Evolutionary conservation across 1,140 invertebrate species (phyloP), one percentile per base, ranked within the genome.

Genomic region (Daktulosphaira vitifoliae): DNA sequence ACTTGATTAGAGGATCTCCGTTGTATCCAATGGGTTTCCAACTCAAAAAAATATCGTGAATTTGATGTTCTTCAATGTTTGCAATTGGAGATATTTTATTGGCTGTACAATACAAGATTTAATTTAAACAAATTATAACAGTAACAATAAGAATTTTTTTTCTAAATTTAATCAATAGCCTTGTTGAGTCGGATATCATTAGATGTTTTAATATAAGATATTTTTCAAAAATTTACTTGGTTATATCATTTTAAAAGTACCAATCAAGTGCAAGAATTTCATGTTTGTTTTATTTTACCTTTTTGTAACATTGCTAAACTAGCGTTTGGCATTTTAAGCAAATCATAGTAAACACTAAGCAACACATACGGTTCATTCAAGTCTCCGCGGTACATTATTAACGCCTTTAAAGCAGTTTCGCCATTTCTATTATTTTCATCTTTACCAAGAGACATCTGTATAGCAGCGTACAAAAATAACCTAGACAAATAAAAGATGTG

Each of bases 391-490:
- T 16, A 29, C 56, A 48, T 62, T 33, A 48, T 18, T 25, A 62
- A 62, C 16, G 42, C 44, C 20, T 62, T 62, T 16, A 62, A 48
- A 22, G 20, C 42, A 25, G 44, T 62, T 46, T 62, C 56, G 13
- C 56, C 23, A 33, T 22, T 33, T 22, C 29, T 22, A 25, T 33
- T 20, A 42, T 48, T 15, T 16, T 46, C 42, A 25, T 62, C 39
- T n/a, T 44, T 15, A 11, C 39, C n/a, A 33, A 48, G 16, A 18
- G 25, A 46, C 11, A 62, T 46, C 42, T 33, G 25, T 48, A 62
- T 62, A 15, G 56, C 56, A 2, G 56, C 56, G 20, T 62, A 48
- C n/a, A 48, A 6, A 48, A 62, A 62, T 29, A 62, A 48, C 29
- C 56, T 62, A 42, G 29, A 62, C 9, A 33, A 46, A 20, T 1